Evolutionary conservation across 2,113 vertebrate genomes (phyloP).

Genomic region (Muntiacus reevesi): DNA sequence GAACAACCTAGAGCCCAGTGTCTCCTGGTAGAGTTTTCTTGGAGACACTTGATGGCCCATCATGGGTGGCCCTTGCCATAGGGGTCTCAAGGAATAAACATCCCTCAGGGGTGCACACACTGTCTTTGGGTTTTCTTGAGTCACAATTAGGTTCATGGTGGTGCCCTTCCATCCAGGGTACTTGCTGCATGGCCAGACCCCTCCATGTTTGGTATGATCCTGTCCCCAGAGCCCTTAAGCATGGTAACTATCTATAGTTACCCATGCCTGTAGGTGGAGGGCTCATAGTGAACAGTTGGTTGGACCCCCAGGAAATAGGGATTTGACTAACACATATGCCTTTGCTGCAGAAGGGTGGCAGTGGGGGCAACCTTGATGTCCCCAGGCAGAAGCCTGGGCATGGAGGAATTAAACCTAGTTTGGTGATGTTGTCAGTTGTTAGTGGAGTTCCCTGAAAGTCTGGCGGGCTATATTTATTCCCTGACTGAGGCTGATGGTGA

Average conservation of each 20-base stretch:
- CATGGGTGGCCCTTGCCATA: background rate
- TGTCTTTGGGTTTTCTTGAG: background rate
- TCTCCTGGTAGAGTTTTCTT: background rate
- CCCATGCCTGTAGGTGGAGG: too few species aligned
- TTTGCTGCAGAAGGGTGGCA: background rate
- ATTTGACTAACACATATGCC: background rate
- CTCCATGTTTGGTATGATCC: background rate
- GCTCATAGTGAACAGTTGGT: background rate
- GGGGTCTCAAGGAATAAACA: background rate
- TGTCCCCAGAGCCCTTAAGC: background rate
- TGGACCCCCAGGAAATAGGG: background rate
- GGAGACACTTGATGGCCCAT: background rate
- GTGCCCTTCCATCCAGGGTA: too few species aligned
- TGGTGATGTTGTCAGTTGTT: background rate
- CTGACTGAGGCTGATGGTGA: fast-evolving
- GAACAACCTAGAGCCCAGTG: background rate
- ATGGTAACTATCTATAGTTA: too few species aligned
- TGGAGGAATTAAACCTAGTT: background rate
- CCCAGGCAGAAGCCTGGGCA: background rate
- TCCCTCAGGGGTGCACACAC: fast-evolving
- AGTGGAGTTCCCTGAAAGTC: background rate
- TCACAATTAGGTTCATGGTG: fast-evolving
- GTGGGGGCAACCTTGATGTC: background rate
- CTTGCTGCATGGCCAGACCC: background rate
- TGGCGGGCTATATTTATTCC: background rate